Evolutionary conservation across 2,797 vertebrate species (phyloP), one percentile per base, ranked within the genome.

Genomic region (Xiphophorus birchmanni): DNA sequence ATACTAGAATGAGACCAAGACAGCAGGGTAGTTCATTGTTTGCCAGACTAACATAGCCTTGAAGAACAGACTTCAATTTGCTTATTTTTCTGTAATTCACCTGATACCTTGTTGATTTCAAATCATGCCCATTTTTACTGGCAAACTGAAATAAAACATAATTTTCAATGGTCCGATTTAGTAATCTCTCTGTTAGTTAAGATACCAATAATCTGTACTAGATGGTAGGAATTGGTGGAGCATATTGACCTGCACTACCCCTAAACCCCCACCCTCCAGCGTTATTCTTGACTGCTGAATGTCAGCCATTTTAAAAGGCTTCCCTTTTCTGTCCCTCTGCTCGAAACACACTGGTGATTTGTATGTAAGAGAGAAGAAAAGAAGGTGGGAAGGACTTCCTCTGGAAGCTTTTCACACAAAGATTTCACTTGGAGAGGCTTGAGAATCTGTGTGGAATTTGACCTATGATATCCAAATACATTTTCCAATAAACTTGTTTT

Each of bases 261-360:
- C 69, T 12, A 10, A 15, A 26, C 69, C 12, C 42, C 12, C 4
- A 54, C 52, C 91, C 90, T 81, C 88, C 91, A 82, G 82, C 86
- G 88, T 89, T 91, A 91, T 86, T 93, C 89, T 95, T 82, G 94
- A 92, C 90, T 91, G 88, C 90, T 26, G 87, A 90, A 84, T 88
- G 93, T 93, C 94, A 92, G 95, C 95, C 94, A 94, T 96, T 95
- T 93, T 93, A 91, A 86, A 91, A 79, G 91, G 92, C 93, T 95
- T 95, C 92, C 93, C 90, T 86, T 93, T 93, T 94, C 87, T 88
- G 90, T 90, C 89, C 91, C 89, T 91, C 82, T 86, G 86, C 88
- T 91, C 87, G 84, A 91, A 91, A 90, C 89, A 90, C 89, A 88
- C 91, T 88, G 91, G 76, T 82, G 90, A 87, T 88, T 92, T 91